Evolutionary conservation across 1,140 invertebrate species (phyloP), one percentile per base, ranked within the genome.

Genomic region (Drosophila lacteicornis): DNA sequence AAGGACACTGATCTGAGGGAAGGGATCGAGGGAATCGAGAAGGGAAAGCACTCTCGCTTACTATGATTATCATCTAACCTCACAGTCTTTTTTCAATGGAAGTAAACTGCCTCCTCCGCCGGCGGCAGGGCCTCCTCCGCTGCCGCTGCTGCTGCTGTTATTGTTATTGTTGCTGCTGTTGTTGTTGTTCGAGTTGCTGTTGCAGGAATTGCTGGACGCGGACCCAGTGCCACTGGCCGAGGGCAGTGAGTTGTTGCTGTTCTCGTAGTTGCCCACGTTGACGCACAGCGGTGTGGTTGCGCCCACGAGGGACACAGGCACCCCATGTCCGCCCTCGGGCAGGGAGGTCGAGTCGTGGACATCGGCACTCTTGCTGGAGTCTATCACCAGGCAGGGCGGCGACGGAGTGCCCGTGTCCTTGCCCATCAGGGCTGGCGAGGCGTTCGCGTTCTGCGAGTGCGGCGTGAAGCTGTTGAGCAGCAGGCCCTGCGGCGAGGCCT

Each of bases 41-140:
- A 3, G 40, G 19, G 22, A 55, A 70, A 40, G 55, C 61, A 36
- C 43, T 47, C 62, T 63, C 68, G 68, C 60, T 45, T 50, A 75
- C 84, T 85, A 77, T 83, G 83, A 94, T 94, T 96, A 96, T 97
- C 96, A 97, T 95, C 96, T 97, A 95, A 97, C 96, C 94, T 97
- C 96, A 94, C 96, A 96, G 94, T 96, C 96, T 94, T 97, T 96
- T 91, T 95, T 96, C 82, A 95, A 94, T 87, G 95, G 93, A 78
- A 95, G 93, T 77, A 96, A 92, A 78, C 82, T 76, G 78, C 87
- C 75, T 61, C 69, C 61, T 61, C 75, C 71, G 66, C 63, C 66
- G 53, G 49, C 67, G 71, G 60, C 63, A 56, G 60, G 68, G 46
- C 69, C 71, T 36, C 69, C 77, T 43, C 73, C 76, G 58, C 63